phyloP scores from a whole-genome alignment of 2,113 vertebrate species.

The Microcebus ravelobensis region DNA sequence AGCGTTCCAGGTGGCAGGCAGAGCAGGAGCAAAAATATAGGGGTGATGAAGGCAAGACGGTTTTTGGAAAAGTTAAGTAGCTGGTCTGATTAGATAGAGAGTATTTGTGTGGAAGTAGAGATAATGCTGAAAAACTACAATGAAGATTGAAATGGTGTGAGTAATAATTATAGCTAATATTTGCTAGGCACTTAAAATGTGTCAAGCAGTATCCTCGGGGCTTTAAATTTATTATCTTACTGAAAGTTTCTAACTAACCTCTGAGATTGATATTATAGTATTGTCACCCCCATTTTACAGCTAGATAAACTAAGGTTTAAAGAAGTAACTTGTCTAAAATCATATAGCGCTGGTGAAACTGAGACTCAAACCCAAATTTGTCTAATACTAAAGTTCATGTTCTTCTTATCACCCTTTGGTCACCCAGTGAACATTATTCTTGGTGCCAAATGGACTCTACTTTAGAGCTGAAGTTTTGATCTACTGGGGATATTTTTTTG shows the following conservation, averaged over 20 bases:
- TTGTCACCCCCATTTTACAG: neutral
- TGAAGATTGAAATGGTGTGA: neutral
- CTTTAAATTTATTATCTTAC: neutral
- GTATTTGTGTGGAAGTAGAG: neutral
- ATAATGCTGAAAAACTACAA: neutral
- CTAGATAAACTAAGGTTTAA: neutral
- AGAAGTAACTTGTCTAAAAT: neutral
- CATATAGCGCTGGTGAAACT: neutral
- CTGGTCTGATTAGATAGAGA: neutral
- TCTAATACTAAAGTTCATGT: neutral
- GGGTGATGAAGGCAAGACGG: neutral
- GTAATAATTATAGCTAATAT: neutral
- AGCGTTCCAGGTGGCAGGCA: neutral
- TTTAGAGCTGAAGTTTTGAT: neutral
- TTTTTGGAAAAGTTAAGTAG: neutral
- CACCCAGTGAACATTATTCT: neutral
- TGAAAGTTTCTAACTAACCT: neutral
- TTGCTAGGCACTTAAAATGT: neutral
- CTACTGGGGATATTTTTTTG: neutral
- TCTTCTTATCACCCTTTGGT: neutral
- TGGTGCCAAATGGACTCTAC: neutral
- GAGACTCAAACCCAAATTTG: neutral
- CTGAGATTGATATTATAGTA: neutral
- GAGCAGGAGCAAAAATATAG: neutral
- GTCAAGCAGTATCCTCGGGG: neutral